phyloP scores from a whole-genome alignment of 1,140 invertebrate genomes.

The Drosophila busckii region DNA sequence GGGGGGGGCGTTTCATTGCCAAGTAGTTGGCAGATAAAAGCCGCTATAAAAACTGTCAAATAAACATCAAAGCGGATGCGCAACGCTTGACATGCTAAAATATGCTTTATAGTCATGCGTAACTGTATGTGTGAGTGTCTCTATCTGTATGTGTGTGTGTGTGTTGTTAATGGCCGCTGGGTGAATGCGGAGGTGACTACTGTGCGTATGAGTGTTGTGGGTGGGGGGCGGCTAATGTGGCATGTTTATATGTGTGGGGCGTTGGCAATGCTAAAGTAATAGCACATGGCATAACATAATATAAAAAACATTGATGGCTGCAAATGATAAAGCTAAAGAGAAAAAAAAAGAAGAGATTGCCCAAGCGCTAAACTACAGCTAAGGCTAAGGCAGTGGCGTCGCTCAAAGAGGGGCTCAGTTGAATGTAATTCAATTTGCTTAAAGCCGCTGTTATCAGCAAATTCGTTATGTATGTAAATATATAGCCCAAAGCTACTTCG shows the following conservation, averaged over 20 bases:
- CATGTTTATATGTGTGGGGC: conserved; percentile 36
- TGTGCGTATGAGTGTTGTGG: neutral
- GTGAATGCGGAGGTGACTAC: conserved; percentile 24
- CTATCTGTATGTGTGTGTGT: conserved; percentile 9
- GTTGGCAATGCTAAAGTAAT: conserved; percentile 70
- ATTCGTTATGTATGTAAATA: too few relatives aligned
- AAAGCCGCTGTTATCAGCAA: too few relatives aligned
- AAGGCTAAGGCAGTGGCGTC: conserved; percentile 4
- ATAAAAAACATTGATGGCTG: conserved; percentile 73
- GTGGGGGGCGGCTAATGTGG: conserved; percentile 10
- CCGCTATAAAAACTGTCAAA: conserved; percentile 78
- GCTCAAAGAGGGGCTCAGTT: neutral
- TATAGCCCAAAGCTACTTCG: neutral
- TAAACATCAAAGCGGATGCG: conserved; percentile 78
- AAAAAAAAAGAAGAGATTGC: conserved; percentile 2
- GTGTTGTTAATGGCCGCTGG: conserved; percentile 39
- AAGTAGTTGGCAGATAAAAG: conserved; percentile 77
- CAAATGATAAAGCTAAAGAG: conserved; percentile 50
- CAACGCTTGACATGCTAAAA: conserved; percentile 78
- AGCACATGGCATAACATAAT: conserved; percentile 59
- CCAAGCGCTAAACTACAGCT: conserved; percentile 3
- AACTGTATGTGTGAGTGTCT: conserved; percentile 40
- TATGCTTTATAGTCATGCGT: conserved; percentile 76
- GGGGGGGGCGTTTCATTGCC: conserved; percentile 18
- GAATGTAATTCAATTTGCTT: too few relatives aligned